Base-by-base conservation (phyloP, 2,888 invertebrate genomes). In the Colletes collaris region DNA sequence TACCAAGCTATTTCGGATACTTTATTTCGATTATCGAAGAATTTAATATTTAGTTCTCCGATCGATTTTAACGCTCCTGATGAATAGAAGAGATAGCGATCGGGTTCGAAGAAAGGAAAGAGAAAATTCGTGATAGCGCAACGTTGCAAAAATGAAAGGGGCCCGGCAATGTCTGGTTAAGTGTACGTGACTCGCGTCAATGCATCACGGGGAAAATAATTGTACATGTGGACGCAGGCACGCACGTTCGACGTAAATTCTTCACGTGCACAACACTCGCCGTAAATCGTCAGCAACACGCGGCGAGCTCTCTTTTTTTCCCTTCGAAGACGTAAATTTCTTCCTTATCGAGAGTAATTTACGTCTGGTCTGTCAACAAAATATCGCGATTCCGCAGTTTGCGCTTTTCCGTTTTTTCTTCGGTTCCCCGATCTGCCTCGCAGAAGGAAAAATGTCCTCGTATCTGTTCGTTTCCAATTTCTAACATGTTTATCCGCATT, bases 181-280 rank as follows among this genome's bases (percentile, higher is more conserved):
- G 56, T 62, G 80, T 82, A 82, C 83, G 83, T 83, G 83, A 83
- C 83, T 79, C 72, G 52, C 76, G 79, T 82, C 83, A 59, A 83
- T 83, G 83, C 79, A 77, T 83, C 83, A 83, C 67, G 19, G 16
- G 68, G 64, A 77, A 81, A 83, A 83, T 79, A 79, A 82, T 82
- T 76, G 83, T 79, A 81, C 82, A 73, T 58, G 82, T 73, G 81
- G 76, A 81, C 66, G 76, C 70, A 56, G 79, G 76, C 79, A 83
- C 75, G 81, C 83, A 79, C 79, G 82, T 81, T 83, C 81, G 81
- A 83, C 83, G 81, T 83, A 83, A 83, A 83, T 83, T 83, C 83
- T 79, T 83, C 81, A 83, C 81, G 79, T 65, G 76, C 55, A 37
- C 81, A 62, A 70, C 73, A 49, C 79, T 83, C 70, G 67, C 58